Evolutionary conservation across 2,888 invertebrate species (phyloP).

Genomic region (Teinopalpus imperialis): DNA sequence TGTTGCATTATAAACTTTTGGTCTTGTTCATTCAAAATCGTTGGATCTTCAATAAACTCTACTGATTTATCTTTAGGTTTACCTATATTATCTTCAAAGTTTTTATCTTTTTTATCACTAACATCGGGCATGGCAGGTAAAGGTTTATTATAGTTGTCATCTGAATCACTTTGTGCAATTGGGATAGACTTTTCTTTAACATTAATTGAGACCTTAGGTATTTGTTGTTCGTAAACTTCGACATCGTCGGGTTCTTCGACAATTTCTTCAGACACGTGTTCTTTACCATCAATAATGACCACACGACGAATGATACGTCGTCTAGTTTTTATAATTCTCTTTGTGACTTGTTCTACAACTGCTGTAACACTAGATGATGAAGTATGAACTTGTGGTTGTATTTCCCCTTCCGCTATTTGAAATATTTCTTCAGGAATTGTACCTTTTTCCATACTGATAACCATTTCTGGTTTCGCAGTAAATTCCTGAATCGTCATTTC

Average conservation of each 20-base stretch:
- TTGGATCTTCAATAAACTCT: background rate
- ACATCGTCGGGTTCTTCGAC: conserved; percentile 92
- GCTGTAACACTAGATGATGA: conserved; percentile 88
- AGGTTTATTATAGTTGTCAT: conserved; percentile 30
- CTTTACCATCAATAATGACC: conserved; percentile 91
- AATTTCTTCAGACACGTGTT: conserved; percentile 91
- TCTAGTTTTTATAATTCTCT: conserved; percentile 88
- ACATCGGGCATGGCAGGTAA: conserved; percentile 16
- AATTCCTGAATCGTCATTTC: conserved; percentile 85
- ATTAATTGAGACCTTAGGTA: conserved; percentile 87
- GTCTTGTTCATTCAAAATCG: background rate
- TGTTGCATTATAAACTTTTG: background rate
- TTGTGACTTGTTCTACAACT: conserved; percentile 91
- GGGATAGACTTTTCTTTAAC: conserved; percentile 69
- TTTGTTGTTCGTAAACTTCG: conserved; percentile 86
- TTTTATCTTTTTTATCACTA: conserved; percentile 25
- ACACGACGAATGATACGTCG: conserved; percentile 88
- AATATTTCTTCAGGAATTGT: conserved; percentile 76
- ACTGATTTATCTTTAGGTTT: background rate
- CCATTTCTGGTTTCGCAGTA: conserved; percentile 83
- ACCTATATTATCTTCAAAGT: background rate
- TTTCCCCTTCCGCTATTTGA: conserved; percentile 62
- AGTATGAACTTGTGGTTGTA: conserved; percentile 74
- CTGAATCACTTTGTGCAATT: conserved; percentile 54
- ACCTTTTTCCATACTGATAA: conserved; percentile 80